phyloP scores from a whole-genome alignment of 2,888 invertebrate species.

The Tenodera sinensis region DNA sequence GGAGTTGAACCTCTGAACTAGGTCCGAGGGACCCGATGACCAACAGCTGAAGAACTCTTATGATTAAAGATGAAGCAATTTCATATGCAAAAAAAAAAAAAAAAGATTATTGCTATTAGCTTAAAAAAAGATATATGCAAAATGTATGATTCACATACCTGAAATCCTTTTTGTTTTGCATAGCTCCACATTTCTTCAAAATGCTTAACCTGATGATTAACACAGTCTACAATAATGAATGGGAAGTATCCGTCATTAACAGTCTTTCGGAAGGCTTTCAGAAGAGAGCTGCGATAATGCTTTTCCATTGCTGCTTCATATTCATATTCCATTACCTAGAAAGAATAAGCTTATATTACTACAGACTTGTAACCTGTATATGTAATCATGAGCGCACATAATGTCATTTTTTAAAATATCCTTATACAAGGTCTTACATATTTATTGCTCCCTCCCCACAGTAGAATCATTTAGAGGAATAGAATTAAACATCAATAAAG shows the following conservation, averaged over 20 bases:
- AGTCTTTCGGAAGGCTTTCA: conserved; percentile 87
- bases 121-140: too few relatives aligned
- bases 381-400: background rate
- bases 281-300: conserved; percentile 73
- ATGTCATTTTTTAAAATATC: background rate
- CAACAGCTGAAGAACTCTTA: too few relatives aligned
- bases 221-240: conserved; percentile 89
- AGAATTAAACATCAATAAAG: too few relatives aligned
- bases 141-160: conserved; percentile 52
- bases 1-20: too few relatives aligned
- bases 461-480: too few relatives aligned
- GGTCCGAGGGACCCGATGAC: too few relatives aligned
- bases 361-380: background rate
- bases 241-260: conserved; percentile 86
- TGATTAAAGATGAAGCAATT: too few relatives aligned
- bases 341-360: background rate
- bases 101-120: too few relatives aligned
- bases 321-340: conserved; percentile 76
- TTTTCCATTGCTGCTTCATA: conserved; percentile 82
- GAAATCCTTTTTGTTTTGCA: conserved; percentile 79
- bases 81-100: too few relatives aligned
- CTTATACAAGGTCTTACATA: background rate
- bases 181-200: conserved; percentile 87
- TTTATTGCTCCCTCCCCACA: too few relatives aligned
- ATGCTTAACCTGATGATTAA: conserved; percentile 75